A percentile compares a stretch with the other conserved stretches of the same genome.
These are phyloP conservation scores for Monochamus saltuarius DNA, from an alignment of 1,140 invertebrate species.

Conservation along the genomic window DNA sequence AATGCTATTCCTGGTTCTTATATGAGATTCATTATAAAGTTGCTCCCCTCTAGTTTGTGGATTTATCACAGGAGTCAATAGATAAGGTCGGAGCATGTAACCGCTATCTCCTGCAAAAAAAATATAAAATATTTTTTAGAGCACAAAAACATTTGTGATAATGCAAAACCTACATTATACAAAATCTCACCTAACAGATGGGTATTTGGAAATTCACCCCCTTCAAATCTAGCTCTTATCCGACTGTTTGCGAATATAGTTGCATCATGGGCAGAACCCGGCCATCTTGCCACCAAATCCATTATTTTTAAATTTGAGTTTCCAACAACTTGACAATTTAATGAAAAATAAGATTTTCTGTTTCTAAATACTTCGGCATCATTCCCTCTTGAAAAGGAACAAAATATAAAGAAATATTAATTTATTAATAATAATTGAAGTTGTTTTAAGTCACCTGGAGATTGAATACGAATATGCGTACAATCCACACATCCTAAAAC, in stretches of 20 bases:
- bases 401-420: no score
- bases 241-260: not conserved
- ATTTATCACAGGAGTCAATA: not conserved
- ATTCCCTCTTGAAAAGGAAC: not conserved
- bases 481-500: not conserved
- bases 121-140: no score
- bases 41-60: not conserved
- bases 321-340: no score
- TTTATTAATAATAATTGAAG: no score
- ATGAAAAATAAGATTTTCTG: slow-evolving; percentile 21
- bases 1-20: not conserved
- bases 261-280: not conserved
- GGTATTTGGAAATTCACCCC: not conserved
- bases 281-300: slow-evolving; percentile 44
- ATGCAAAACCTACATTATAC: not conserved
- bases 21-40: not conserved
- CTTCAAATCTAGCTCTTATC: not conserved
- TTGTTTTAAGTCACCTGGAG: slow-evolving; percentile 25
- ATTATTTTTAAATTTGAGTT: slow-evolving; percentile 30
- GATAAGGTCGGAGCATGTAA: not conserved
- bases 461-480: slow-evolving; percentile 15
- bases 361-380: slow-evolving; percentile 46
- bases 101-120: not conserved
- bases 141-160: no score
- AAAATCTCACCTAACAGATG: not conserved